Evolutionary conservation across 2,113 vertebrate species (phyloP).

Genomic region (Xiphophorus couchianus): DNA sequence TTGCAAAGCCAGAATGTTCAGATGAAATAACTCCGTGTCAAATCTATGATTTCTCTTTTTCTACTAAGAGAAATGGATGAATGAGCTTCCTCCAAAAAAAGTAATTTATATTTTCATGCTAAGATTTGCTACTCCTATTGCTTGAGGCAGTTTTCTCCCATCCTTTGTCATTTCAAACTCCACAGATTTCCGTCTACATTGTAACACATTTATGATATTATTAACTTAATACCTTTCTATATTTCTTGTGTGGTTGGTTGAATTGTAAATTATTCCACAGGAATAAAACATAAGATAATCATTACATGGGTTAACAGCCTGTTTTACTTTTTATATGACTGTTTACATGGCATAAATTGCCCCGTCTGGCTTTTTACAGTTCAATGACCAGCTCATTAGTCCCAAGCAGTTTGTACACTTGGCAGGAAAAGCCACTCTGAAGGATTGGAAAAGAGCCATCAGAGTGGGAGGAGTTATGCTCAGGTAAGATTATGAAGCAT

Average conservation of each 20-base stretch:
- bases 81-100: not conserved
- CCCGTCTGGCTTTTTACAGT: conserved; percentile 77
- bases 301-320: not conserved
- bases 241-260: not conserved
- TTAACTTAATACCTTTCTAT: not conserved
- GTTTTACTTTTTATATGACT: not conserved
- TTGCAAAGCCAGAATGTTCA: not conserved
- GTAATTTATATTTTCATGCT: not conserved
- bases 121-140: too few relatives aligned
- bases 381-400: conserved; percentile 94
- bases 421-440: conserved; percentile 93
- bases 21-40: not conserved
- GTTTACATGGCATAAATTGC: not conserved
- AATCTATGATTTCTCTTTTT: not conserved
- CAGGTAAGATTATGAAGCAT: conserved; percentile 78
- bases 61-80: not conserved
- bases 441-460: conserved; percentile 97
- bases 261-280: not conserved
- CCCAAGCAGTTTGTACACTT: conserved; percentile 96
- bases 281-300: not conserved
- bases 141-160: not conserved
- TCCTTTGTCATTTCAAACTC: not conserved
- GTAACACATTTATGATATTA: not conserved
- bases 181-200: not conserved
- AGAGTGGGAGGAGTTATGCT: conserved; percentile 95